These are phyloP conservation scores for Conopomorpha cramerella DNA, from an alignment of 1,140 invertebrate genomes.

Conservation along the genomic window DNA sequence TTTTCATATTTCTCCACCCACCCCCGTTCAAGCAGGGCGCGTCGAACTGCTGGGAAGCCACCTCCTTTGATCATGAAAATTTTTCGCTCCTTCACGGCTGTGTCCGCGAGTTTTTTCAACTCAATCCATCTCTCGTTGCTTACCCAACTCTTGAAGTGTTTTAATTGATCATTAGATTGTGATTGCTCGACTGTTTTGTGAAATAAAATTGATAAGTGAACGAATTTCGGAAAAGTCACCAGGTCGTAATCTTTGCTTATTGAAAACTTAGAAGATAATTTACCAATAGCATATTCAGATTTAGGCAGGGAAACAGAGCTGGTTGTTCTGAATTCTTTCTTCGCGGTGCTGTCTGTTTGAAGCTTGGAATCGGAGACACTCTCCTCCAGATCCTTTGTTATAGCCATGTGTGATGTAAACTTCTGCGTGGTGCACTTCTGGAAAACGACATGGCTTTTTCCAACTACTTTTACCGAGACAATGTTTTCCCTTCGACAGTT, in stretches of 20 bases:
- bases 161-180: conserved; percentile 40
- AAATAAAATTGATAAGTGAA: too few relatives aligned
- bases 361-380: conserved; percentile 46
- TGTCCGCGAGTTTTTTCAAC: conserved; percentile 50
- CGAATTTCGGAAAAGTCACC: too few relatives aligned
- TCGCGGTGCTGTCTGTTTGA: conserved; percentile 37
- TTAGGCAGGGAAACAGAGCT: conserved; percentile 50
- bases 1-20: conserved; percentile 70
- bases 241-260: too few relatives aligned
- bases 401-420: conserved; percentile 39
- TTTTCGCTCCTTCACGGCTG: conserved; percentile 48
- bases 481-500: conserved; percentile 14
- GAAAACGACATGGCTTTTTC: too few relatives aligned
- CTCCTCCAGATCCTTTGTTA: conserved; percentile 50
- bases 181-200: too few relatives aligned
- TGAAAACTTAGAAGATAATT: conserved; percentile 7
- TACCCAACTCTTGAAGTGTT: conserved; percentile 49
- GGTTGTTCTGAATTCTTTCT: conserved; percentile 42
- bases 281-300: conserved; percentile 49
- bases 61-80: conserved; percentile 59
- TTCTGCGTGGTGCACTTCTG: too few relatives aligned
- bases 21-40: conserved; percentile 62
- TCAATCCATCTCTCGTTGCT: conserved; percentile 54
- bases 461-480: too few relatives aligned
- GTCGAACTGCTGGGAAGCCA: conserved; percentile 57